Percentiles rank a stretch among this genome's conserved stretches.
Evolutionary conservation across 1,140 invertebrate genomes (phyloP).

Genomic region (Thrips palmi): DNA sequence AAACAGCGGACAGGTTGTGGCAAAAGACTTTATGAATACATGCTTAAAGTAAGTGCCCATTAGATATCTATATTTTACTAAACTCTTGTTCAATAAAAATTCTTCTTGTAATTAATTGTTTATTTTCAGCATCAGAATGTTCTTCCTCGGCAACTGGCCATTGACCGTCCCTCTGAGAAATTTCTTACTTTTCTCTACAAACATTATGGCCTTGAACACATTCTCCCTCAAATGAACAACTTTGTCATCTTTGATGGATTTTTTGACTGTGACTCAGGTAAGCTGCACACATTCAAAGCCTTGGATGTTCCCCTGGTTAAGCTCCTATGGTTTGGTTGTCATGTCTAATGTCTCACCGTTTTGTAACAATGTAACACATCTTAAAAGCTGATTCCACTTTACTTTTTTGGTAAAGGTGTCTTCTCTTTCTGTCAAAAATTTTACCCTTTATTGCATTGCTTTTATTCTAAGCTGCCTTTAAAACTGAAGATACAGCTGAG

Average conservation of each 20-base stretch:
- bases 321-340: no score
- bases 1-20: conserved; percentile 61
- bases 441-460: no score
- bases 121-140: conserved; percentile 45
- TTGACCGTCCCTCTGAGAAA: conserved; percentile 78
- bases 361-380: no score
- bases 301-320: no score
- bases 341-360: no score
- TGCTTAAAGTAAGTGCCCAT: conserved; percentile 39
- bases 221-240: conserved; percentile 70
- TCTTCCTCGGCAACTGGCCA: conserved; percentile 52
- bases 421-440: no score
- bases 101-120: neutral
- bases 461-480: no score
- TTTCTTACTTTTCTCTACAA: conserved; percentile 67
- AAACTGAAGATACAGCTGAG: no score
- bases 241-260: conserved; percentile 75
- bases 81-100: neutral
- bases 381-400: no score
- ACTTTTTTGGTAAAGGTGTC: no score
- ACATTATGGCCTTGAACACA: conserved; percentile 52
- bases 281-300: conserved; percentile 4
- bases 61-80: neutral
- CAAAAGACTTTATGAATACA: conserved; percentile 54
- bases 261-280: conserved; percentile 34